phyloP scores from a whole-genome alignment of 1,140 invertebrate genomes.

The Hyles vespertilio region DNA sequence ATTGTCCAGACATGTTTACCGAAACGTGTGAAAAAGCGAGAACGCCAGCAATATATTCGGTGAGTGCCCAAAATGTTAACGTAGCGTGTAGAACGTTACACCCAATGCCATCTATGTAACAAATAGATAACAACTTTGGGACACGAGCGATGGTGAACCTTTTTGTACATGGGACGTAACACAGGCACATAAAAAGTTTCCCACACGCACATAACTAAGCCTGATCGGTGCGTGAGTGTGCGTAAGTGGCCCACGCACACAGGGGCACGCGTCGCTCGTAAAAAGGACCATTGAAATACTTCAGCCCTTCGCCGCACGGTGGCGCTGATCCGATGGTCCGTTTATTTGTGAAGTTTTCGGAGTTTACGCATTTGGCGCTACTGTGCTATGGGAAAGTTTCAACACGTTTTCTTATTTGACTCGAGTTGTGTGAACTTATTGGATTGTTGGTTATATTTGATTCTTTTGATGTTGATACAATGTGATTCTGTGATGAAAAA shows the following conservation, averaged over 20 bases:
- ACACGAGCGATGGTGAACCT: constrained; percentile 35
- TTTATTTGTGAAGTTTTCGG: constrained; percentile 24
- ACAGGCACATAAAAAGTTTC: constrained; percentile 53
- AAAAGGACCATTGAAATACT: constrained; percentile 61
- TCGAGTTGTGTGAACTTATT: constrained; percentile 12
- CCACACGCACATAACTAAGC: constrained; percentile 53
- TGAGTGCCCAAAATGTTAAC: constrained; percentile 36
- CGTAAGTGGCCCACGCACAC: constrained; percentile 52
- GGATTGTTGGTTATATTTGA: background rate
- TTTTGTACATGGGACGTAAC: constrained; percentile 49
- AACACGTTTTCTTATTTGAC: constrained; percentile 27
- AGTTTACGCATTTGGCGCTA: constrained; percentile 44
- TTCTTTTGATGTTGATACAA: background rate
- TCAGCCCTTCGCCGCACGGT: constrained; percentile 67
- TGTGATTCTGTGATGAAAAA: no score
- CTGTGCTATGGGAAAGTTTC: constrained; percentile 38
- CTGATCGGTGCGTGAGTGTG: constrained; percentile 46
- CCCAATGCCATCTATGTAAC: constrained; percentile 63
- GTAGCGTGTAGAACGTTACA: constrained; percentile 25
- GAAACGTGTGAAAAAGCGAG: constrained; percentile 47
- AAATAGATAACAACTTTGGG: constrained; percentile 51
- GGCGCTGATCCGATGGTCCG: constrained; percentile 56
- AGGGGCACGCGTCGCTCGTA: constrained; percentile 29
- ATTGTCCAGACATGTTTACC: constrained; percentile 44
- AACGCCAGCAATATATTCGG: constrained; percentile 35